Percentiles rank a stretch among this genome's conserved stretches.
These are phyloP conservation scores for Ischnus inquisitorius DNA, from an alignment of 2,888 invertebrate species.

Conservation along the genomic window DNA sequence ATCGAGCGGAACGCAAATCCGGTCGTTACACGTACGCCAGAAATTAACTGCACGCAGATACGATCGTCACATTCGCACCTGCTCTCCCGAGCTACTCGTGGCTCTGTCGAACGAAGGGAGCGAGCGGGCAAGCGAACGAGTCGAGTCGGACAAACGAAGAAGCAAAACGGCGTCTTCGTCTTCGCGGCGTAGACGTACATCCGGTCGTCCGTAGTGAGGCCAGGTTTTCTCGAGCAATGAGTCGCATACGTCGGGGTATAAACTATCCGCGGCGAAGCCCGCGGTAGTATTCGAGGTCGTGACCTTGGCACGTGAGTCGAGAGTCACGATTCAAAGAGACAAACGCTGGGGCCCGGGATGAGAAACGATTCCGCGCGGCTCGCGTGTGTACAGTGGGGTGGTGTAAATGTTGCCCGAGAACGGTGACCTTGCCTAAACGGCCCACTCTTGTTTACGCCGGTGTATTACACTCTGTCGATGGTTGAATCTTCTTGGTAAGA, in stretches of 20 bases:
- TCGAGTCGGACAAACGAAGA: slow-evolving; percentile 53
- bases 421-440: slow-evolving; percentile 51
- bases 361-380: slow-evolving; percentile 1
- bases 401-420: slow-evolving; percentile 14
- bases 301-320: slow-evolving; percentile 63
- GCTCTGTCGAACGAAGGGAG: slow-evolving; percentile 57
- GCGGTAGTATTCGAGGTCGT: slow-evolving; percentile 56
- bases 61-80: slow-evolving; percentile 74
- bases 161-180: slow-evolving; percentile 58
- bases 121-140: slow-evolving; percentile 60
- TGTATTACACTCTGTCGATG: neutral
- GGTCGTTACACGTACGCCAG: slow-evolving; percentile 69
- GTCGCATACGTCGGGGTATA: slow-evolving; percentile 28
- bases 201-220: slow-evolving; percentile 52
- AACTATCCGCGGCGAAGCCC: slow-evolving; percentile 17
- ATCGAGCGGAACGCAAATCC: slow-evolving; percentile 67
- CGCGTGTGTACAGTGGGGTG: neutral
- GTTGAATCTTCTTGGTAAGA: neutral
- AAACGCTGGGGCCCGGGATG: neutral
- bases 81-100: slow-evolving; percentile 70
- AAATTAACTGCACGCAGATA: slow-evolving; percentile 78
- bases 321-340: slow-evolving; percentile 60
- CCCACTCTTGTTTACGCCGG: slow-evolving; percentile 26
- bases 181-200: slow-evolving; percentile 58
- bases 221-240: slow-evolving; percentile 48